phyloP scores from a whole-genome alignment of 2,888 invertebrate species.

The Pimpla rufipes region DNA sequence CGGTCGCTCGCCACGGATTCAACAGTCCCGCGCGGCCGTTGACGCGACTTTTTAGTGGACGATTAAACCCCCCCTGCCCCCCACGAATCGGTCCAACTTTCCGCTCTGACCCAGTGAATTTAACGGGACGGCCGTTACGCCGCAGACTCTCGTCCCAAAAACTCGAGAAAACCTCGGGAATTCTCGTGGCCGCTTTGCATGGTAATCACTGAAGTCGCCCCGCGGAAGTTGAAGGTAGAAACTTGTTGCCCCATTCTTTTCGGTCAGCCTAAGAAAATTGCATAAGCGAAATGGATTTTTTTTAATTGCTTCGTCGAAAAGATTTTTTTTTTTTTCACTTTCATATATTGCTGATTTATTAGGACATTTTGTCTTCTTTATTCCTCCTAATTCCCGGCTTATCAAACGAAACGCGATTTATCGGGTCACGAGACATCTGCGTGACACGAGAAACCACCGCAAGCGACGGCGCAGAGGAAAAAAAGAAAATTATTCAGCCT shows the following conservation, averaged over 20 bases:
- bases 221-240: too few relatives aligned
- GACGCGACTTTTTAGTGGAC: conserved; percentile 32
- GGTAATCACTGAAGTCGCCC: too few relatives aligned
- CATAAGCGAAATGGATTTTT: not conserved
- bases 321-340: not conserved
- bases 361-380: too few relatives aligned
- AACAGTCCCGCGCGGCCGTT: conserved; percentile 12
- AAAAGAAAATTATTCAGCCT: conserved; percentile 73
- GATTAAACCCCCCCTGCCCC: not conserved
- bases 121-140: conserved; percentile 11
- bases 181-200: not conserved
- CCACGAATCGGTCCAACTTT: not conserved
- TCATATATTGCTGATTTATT: not conserved
- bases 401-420: conserved; percentile 46
- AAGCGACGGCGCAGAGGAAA: conserved; percentile 25
- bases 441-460: conserved; percentile 22
- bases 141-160: not conserved
- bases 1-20: not conserved
- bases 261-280: too few relatives aligned
- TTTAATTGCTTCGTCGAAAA: not conserved
- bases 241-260: too few relatives aligned
- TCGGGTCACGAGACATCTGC: conserved; percentile 60
- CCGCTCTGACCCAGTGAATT: conserved; percentile 40
- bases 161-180: not conserved
- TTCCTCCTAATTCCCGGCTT: not conserved